phyloP scores from a whole-genome alignment of 1,140 invertebrate genomes.

The Diachasmimorpha longicaudata region DNA sequence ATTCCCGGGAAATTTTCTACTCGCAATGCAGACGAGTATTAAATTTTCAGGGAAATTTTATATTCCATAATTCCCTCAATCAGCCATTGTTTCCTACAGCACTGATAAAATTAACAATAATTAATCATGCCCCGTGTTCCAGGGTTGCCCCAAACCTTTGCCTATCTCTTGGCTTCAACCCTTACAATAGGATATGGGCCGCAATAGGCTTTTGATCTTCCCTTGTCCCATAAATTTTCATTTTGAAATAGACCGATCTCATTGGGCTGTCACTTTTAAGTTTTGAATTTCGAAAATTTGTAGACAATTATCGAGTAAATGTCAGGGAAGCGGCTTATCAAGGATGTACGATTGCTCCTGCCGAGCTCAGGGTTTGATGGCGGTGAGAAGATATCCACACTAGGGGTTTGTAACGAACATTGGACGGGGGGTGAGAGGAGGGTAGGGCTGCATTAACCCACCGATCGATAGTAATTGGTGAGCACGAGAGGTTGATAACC shows the following conservation, averaged over 20 bases:
- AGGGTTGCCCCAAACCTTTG: no score
- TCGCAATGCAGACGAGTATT: no score
- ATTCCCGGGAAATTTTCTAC: no score
- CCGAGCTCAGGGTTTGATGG: not conserved
- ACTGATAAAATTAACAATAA: no score
- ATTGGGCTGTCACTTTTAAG: not conserved
- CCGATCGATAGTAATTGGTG: conserved; percentile 9
- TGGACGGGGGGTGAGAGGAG: not conserved
- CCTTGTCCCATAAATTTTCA: not conserved
- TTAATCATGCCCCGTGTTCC: no score
- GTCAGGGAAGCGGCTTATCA: conserved; percentile 1
- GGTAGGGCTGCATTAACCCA: not conserved
- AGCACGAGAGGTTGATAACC: not conserved
- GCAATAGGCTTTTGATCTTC: not conserved
- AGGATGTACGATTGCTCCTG: not conserved
- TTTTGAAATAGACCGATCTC: not conserved
- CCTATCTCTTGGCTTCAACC: no score
- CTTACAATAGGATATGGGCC: not conserved
- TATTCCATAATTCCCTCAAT: no score
- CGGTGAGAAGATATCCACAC: not conserved
- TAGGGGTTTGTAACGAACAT: not conserved
- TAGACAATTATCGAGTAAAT: conserved; percentile 1
- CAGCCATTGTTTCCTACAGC: no score
- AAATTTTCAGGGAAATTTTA: no score
- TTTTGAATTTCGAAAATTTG: not conserved